Conservation (phyloP, 2,797 vertebrate genomes). For the Gambusia yucatana region DNA sequence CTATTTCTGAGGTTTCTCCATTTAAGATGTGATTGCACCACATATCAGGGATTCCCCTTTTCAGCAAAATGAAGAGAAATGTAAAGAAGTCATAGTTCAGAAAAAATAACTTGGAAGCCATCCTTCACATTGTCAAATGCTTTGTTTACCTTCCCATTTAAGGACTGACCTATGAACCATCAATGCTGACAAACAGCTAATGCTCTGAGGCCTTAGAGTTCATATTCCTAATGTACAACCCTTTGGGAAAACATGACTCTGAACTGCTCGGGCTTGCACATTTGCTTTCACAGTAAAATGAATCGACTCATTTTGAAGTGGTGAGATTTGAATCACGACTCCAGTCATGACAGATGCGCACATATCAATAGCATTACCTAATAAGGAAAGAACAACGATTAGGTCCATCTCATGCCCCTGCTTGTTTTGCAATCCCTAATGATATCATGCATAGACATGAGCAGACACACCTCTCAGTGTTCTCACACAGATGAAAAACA, state of each 20-base stretch:
- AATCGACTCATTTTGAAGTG: slow-evolving; percentile 18
- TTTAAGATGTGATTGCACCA: not conserved
- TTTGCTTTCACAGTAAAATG: slow-evolving; percentile 37
- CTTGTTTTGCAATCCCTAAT: slow-evolving; percentile 66
- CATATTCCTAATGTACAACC: slow-evolving; percentile 11
- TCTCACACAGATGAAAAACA: slow-evolving; percentile 39
- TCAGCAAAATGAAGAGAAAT: not conserved
- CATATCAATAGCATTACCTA: slow-evolving; percentile 45
- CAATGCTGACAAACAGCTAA: slow-evolving; percentile 4
- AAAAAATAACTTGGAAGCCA: slow-evolving; percentile 11
- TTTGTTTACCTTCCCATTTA: slow-evolving; percentile 18
- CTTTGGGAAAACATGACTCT: slow-evolving; percentile 14
- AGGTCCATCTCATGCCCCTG: slow-evolving; percentile 55
- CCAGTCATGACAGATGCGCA: not conserved
- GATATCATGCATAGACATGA: slow-evolving; percentile 72
- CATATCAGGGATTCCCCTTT: not conserved
- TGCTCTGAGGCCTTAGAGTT: slow-evolving; percentile 11
- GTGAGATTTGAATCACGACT: slow-evolving; percentile 19
- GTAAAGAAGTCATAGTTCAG: not conserved
- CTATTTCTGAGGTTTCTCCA: not conserved
- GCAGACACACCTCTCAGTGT: slow-evolving; percentile 70
- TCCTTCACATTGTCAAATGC: slow-evolving; percentile 10
- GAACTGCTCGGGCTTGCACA: slow-evolving; percentile 14
- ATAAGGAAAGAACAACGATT: slow-evolving; percentile 62
- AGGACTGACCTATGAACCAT: slow-evolving; percentile 1